Evolutionary conservation across 2,888 invertebrate species (phyloP), one percentile per base, ranked within the genome.

Genomic region (Lycia hirtaria): DNA sequence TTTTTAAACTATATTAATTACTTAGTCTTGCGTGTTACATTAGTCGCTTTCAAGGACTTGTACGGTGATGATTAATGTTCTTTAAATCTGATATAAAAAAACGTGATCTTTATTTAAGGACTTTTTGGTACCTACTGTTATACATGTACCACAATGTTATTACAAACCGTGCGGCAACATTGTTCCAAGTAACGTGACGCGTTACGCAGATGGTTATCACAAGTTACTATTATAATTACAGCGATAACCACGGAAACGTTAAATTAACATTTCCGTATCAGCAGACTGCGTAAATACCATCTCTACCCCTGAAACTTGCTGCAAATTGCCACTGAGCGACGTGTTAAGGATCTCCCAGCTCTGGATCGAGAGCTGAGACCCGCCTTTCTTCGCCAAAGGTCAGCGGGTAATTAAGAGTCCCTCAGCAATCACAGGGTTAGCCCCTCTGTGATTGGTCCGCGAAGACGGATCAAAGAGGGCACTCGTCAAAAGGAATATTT

Each of bases 401-500:
- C 89, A 87, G 76, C 79, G 75, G 75, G 84, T 88, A 91, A 91
- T 90, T 90, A 91, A 87, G 83, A 81, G 83, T 84, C 88, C 88
- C 88, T 81, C 80, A 83, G 89, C 88, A 89, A 89, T 91, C 90
- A 88, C 82, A 83, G 78, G 73, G 73, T 71, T 47, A 51, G 50
- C 75, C 73, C 73, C 72, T 58, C 85, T 78, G 83, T 87, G 88
- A 91, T 91, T 90, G 90, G 88, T 74, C 78, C 83, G 80, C 72
- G 73, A 74, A 78, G 77, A 68, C 76, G 78, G 84, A 87, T 88
- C 90, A 89, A 90, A 90, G 87, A 74, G 75, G 78, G 76, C 82
- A 79, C 78, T 80, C 77, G 80, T 83, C 89, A 88, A 89, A 88
- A 86, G 84, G 90, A 90, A 90, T 88, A 88, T 88, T 90, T 87